These are phyloP conservation scores for Alouatta palliata DNA, from an alignment of 2,113 vertebrate genomes.

Conservation along the genomic window DNA sequence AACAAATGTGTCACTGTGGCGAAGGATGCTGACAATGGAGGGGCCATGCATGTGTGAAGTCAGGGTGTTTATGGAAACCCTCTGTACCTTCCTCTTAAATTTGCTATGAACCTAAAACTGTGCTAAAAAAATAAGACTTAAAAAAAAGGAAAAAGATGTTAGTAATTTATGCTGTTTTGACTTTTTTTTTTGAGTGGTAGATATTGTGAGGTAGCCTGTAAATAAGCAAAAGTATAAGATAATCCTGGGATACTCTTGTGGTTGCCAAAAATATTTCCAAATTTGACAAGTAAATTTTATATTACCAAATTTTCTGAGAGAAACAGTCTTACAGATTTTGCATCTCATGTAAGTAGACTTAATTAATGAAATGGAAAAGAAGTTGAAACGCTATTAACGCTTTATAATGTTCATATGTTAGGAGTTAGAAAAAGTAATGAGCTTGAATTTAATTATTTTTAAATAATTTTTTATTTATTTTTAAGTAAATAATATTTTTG, in stretches of 20 bases:
- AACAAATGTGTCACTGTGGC: not conserved
- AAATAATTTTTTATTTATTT: not conserved
- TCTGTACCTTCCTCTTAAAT: not conserved
- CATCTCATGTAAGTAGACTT: not conserved
- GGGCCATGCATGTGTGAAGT: not conserved
- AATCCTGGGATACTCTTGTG: not conserved
- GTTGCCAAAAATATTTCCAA: not conserved
- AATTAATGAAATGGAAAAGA: not conserved
- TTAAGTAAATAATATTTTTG: not conserved
- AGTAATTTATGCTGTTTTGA: not conserved
- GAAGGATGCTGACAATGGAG: not conserved
- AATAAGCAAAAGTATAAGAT: not conserved
- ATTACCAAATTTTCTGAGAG: not conserved
- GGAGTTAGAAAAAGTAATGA: not conserved
- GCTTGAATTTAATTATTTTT: not conserved
- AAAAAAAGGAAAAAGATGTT: not conserved
- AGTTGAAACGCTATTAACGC: not conserved
- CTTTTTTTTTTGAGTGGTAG: not conserved
- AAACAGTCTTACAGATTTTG: not conserved
- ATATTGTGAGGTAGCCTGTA: not conserved
- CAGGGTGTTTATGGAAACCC: not conserved
- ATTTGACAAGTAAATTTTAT: not conserved
- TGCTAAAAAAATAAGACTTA: not conserved
- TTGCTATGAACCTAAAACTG: not conserved
- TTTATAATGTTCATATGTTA: not conserved